Conservation (phyloP, 2,888 invertebrate genomes). For the Drosophila infuscata region DNA sequence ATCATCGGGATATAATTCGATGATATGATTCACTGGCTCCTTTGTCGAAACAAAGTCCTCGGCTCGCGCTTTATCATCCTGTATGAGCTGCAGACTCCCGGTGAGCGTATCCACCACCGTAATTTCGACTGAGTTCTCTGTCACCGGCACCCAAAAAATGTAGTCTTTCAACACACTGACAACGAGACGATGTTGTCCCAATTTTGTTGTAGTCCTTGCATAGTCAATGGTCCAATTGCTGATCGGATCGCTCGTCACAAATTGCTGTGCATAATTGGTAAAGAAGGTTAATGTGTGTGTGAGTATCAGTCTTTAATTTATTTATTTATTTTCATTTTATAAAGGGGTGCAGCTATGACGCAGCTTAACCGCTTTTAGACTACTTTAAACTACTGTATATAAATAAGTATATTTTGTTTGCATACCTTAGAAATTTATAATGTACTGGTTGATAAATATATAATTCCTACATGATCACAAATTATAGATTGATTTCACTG, state of each 20-base stretch:
- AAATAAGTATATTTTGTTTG: constrained; percentile 15
- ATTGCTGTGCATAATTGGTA: constrained; percentile 71
- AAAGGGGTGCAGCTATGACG: constrained; percentile 34
- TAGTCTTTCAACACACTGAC: constrained; percentile 85
- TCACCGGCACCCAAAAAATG: constrained; percentile 81
- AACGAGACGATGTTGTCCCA: constrained; percentile 87
- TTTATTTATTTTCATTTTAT: background rate
- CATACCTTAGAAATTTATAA: background rate
- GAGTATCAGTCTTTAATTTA: constrained; percentile 8
- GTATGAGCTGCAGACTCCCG: constrained; percentile 88
- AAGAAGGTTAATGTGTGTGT: background rate
- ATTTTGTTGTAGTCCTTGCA: constrained; percentile 84
- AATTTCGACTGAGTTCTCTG: constrained; percentile 82
- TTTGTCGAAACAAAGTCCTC: constrained; percentile 88
- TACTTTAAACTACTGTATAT: constrained; percentile 8
- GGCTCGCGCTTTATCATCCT: constrained; percentile 87
- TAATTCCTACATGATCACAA: background rate
- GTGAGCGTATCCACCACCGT: constrained; percentile 88
- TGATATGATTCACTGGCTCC: constrained; percentile 86
- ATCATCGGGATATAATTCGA: constrained; percentile 88
- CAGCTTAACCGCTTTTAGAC: constrained; percentile 22
- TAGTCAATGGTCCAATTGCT: constrained; percentile 89
- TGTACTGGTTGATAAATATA: background rate
- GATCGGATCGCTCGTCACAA: constrained; percentile 85
- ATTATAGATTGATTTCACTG: background rate